phyloP scores from a whole-genome alignment of 2,797 vertebrate genomes.

The Rallus crepitans region DNA sequence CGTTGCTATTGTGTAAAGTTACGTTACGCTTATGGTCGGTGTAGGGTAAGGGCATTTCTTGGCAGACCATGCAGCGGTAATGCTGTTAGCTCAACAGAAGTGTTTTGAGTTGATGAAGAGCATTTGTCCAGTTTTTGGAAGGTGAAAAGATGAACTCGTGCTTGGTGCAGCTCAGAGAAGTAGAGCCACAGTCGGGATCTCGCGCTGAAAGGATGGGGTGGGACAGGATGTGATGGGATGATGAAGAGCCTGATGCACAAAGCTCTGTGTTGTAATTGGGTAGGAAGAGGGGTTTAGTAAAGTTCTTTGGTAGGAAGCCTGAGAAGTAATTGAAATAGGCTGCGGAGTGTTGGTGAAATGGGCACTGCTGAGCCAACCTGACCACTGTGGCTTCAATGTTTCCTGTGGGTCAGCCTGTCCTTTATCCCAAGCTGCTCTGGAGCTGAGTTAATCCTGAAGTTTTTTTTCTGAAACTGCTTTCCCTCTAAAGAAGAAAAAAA shows the following conservation, averaged over 20 bases:
- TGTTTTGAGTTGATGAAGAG: background rate
- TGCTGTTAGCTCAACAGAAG: background rate
- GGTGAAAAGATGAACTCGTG: background rate
- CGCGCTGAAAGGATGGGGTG: background rate
- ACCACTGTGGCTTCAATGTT: background rate
- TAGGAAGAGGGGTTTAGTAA: background rate
- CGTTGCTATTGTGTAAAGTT: too few relatives aligned
- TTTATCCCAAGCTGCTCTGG: background rate
- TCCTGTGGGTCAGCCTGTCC: background rate
- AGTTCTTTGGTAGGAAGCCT: background rate
- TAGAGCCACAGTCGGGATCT: background rate
- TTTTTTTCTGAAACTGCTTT: background rate
- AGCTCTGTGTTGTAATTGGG: background rate
- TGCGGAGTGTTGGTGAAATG: background rate
- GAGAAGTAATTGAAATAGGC: background rate
- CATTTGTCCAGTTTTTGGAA: background rate
- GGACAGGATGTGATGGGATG: too few relatives aligned
- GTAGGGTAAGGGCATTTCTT: background rate
- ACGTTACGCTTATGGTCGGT: rapidly evolving
- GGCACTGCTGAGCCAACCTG: background rate
- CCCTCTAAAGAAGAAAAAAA: background rate
- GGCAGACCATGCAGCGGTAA: background rate
- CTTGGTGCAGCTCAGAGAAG: background rate
- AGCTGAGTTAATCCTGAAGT: background rate
- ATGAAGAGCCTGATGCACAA: background rate